Evolutionary conservation across 2,797 vertebrate species (phyloP).

Genomic region (Morelia viridis): DNA sequence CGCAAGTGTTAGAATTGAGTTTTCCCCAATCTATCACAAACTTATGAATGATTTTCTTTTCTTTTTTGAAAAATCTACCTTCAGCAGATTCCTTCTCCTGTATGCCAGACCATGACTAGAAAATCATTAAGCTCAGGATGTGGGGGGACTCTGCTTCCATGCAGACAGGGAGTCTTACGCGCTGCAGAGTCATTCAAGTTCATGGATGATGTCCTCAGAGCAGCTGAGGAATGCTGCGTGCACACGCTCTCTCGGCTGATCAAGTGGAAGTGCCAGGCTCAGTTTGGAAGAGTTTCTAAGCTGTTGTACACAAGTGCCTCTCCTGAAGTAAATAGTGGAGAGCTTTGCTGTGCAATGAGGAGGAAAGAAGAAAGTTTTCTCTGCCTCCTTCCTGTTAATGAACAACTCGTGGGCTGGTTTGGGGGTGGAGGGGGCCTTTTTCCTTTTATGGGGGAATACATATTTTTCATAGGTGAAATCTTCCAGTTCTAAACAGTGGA

Average conservation of each 20-base stretch:
- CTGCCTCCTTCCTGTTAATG: constrained; percentile 52
- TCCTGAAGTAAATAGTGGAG: constrained; percentile 52
- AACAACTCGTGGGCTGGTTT: constrained; percentile 56
- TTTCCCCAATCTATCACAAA: neutral
- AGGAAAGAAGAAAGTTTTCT: constrained; percentile 32
- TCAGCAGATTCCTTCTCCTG: neutral
- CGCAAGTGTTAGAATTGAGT: neutral
- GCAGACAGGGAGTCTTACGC: neutral
- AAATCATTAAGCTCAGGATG: neutral
- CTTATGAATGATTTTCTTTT: neutral
- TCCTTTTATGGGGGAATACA: constrained; percentile 34
- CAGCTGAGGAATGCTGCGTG: constrained; percentile 31
- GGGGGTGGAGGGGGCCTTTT: constrained; percentile 53
- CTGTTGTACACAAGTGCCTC: constrained; percentile 28
- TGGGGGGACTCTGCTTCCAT: neutral
- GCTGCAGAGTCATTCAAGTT: constrained; percentile 42
- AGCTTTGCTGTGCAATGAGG: constrained; percentile 47
- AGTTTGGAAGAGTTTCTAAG: constrained; percentile 28
- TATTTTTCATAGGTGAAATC: constrained; percentile 63
- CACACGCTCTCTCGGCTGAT: neutral
- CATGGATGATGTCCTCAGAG: constrained; percentile 1
- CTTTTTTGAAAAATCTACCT: neutral
- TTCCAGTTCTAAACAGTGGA: constrained; percentile 55
- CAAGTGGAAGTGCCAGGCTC: constrained; percentile 15
- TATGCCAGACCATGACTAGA: neutral